phyloP scores from a whole-genome alignment of 2,113 vertebrate genomes.

The Caranx ignobilis region DNA sequence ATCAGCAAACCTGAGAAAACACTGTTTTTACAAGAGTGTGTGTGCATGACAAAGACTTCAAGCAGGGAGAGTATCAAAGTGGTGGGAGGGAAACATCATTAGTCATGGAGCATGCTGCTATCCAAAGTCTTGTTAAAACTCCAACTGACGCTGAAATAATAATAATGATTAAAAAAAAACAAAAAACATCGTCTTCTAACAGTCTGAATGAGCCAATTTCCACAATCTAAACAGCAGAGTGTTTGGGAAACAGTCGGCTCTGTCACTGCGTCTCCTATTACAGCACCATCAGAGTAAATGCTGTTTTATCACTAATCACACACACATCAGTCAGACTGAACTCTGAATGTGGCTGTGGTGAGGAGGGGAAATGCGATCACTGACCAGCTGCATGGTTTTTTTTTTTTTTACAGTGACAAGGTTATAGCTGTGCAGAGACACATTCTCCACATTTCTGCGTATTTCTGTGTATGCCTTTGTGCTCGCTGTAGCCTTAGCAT shows the following conservation, averaged over 20 bases:
- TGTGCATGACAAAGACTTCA: not conserved
- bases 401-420: not conserved
- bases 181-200: not conserved
- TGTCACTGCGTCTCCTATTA: not conserved
- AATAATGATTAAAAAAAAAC: too few relatives aligned
- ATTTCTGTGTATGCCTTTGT: not conserved
- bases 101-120: not conserved
- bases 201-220: not conserved
- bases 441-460: not conserved
- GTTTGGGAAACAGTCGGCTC: not conserved
- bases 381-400: not conserved
- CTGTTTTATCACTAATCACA: not conserved
- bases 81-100: not conserved
- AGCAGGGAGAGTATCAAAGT: not conserved
- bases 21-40: not conserved
- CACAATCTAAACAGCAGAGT: not conserved
- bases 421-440: not conserved
- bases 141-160: not conserved
- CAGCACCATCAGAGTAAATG: not conserved
- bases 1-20: not conserved
- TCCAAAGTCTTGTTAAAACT: slow-evolving; percentile 1
- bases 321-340: too few relatives aligned
- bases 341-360: not conserved
- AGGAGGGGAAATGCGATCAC: too few relatives aligned
- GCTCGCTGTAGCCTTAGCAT: too few relatives aligned